Base-by-base conservation (phyloP, 2,797 vertebrate species). In the Alfaro cultratus region DNA sequence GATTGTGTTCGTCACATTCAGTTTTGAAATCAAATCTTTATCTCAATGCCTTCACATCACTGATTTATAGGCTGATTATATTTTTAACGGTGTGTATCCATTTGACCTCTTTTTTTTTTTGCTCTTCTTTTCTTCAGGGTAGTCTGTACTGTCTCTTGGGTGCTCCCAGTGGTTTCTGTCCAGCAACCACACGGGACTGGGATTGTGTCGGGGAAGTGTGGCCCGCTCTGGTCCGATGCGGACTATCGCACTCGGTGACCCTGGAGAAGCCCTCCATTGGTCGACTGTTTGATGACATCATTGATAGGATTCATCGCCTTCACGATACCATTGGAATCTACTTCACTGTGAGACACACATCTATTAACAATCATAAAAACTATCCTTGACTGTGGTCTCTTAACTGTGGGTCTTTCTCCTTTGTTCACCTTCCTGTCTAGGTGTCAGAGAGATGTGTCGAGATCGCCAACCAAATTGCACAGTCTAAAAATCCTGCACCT, bases 111-210 rank as follows among this genome's bases (percentile, higher is more conserved):
- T 9, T 39, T 2, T 67, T 18, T 67, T 9, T 39, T 2, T 36
- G 36, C 26, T 41, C 3, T 43, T 85, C 13, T 77, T 49, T 82
- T 15, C 3, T 21, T 26, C 82, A 99, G 98, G 98, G 98, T 78
- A 97, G 98, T 83, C 96, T 99, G 90, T 99, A 99, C 93, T 99
- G 98, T 92, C 96, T 99, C 64, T 96, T 99, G 92, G 97, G 96
- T 70, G 96, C 96, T 83, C 96, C 98, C 70, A 96, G 96, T 46
- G 96, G 96, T 16, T 94, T 97, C 4, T 97, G 96, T 75, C 90
- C 97, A 91, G 96, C 97, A 80, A 98, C 96, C 75, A 91, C 96
- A 47, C 97, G 98, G 3, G 98, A 99, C 41, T 99, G 98, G 98
- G 97, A 99, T 62, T 98, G 97, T 55, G 96, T 98, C 36, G 96